Evolutionary conservation across 2,113 vertebrate genomes (phyloP).

Genomic region (Geococcyx californianus): DNA sequence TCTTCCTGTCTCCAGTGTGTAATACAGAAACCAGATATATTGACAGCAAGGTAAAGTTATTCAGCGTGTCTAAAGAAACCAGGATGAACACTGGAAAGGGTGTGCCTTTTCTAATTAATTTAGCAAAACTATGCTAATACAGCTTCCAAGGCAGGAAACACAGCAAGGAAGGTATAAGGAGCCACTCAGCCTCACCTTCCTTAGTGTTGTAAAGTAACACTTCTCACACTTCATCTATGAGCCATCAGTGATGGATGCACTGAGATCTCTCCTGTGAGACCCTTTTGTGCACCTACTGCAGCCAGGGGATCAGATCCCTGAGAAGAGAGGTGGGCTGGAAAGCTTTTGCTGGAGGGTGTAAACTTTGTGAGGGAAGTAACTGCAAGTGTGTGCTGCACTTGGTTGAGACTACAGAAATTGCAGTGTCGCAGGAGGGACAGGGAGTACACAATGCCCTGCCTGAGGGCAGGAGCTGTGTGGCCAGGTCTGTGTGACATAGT

Average conservation of each 20-base stretch:
- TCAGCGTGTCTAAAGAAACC: not conserved
- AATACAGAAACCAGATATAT: not conserved
- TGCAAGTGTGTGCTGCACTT: not conserved
- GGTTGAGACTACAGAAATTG: not conserved
- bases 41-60: not conserved
- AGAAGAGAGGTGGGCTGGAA: not conserved
- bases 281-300: not conserved
- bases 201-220: fast-evolving
- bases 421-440: fast-evolving
- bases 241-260: not conserved
- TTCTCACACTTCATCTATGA: not conserved
- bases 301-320: not conserved
- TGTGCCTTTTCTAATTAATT: not conserved
- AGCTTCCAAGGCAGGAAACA: not conserved
- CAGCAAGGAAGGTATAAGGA: not conserved
- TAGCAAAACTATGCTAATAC: not conserved
- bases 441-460: not conserved
- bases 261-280: not conserved
- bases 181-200: not conserved
- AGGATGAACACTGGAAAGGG: not conserved
- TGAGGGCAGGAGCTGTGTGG: not conserved
- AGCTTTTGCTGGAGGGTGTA: not conserved
- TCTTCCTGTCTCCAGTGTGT: not conserved
- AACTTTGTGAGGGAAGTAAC: not conserved
- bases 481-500: not conserved